Percentiles rank a stretch among this genome's conserved stretches.
Conservation (phyloP, 1,140 invertebrate genomes). For the Streblospio benedicti region DNA sequence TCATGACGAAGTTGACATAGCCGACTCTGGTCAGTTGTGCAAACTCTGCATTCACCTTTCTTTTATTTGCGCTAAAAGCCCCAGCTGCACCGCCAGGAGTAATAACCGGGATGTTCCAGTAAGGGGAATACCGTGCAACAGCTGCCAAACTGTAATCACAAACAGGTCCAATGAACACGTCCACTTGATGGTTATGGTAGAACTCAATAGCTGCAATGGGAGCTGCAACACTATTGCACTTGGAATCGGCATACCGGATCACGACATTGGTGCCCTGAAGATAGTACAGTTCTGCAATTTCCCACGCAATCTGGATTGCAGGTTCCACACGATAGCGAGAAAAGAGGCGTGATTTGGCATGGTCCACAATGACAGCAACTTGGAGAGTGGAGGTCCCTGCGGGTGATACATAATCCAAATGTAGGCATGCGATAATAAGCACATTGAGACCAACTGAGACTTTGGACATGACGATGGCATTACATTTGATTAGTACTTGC, state of each 20-base stretch:
- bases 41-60: constrained; percentile 49
- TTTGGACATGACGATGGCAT: too few species aligned
- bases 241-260: constrained; percentile 66
- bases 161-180: constrained; percentile 81
- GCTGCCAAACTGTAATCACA: constrained; percentile 88
- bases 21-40: constrained; percentile 75
- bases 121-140: constrained; percentile 72
- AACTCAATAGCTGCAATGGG: constrained; percentile 28
- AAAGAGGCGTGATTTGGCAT: too few species aligned
- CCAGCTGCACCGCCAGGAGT: constrained; percentile 76
- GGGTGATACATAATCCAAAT: too few species aligned
- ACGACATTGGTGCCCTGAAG: too few species aligned
- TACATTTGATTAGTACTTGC: too few species aligned
- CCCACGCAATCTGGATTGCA: too few species aligned
- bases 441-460: too few species aligned
- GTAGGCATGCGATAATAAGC: too few species aligned
- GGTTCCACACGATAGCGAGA: too few species aligned
- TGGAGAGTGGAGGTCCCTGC: too few species aligned
- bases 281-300: too few species aligned
- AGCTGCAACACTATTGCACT: constrained; percentile 69
- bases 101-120: constrained; percentile 80
- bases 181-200: constrained; percentile 36
- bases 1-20: constrained; percentile 56
- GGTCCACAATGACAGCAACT: too few species aligned
- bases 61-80: constrained; percentile 56